Evolutionary conservation across 2,888 invertebrate genomes (phyloP), one percentile per base, ranked within the genome.

Genomic region (Prosopocoilus inquinatus): DNA sequence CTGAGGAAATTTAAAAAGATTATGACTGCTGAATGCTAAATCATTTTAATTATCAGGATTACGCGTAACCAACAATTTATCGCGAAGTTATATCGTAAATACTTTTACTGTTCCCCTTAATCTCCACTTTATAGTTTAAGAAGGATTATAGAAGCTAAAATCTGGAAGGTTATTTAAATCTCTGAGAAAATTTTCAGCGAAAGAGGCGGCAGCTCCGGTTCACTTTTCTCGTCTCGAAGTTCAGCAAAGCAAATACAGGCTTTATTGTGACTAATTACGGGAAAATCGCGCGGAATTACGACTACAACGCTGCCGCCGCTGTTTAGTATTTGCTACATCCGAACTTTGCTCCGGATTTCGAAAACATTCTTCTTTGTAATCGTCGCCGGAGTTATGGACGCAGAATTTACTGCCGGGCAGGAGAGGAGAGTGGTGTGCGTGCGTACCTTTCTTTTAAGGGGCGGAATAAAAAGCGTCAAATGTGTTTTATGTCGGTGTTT

Each of bases 151-250:
- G 43, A 50, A 55, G 20, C 36, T 39, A 50, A 55, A 53, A 55
- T 55, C 55, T 55, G 45, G 34, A 55, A 55, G 46, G 47, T 55
- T 55, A 55, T 55, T 55, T 55, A 55, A 55, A 50, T 55, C 55
- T 13, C 41, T 41, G 13, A 41, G 15, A 41, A 28, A 41, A 41
- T 41, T 41, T 41, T 41, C 41, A 13, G 16, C 16, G 16, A 41
- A 41, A 41, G 41, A 16, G 41, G 41, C 41, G 16, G 16, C 20
- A 41, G 41, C 41, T 3, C 20, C 20, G 12, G 41, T 16, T 41
- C 41, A 41, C 41, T 41, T 41, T 41, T 41, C 41, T 41, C 16
- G 41, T 15, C 41, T 41, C 50, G 20, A 5, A 41, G 48, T 53
- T 51, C 51, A 20, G 47, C 32, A 47, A 39, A 55, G 55, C 50